Base-by-base conservation (phyloP, 2,113 vertebrate species). In the Enhydra lutris region DNA sequence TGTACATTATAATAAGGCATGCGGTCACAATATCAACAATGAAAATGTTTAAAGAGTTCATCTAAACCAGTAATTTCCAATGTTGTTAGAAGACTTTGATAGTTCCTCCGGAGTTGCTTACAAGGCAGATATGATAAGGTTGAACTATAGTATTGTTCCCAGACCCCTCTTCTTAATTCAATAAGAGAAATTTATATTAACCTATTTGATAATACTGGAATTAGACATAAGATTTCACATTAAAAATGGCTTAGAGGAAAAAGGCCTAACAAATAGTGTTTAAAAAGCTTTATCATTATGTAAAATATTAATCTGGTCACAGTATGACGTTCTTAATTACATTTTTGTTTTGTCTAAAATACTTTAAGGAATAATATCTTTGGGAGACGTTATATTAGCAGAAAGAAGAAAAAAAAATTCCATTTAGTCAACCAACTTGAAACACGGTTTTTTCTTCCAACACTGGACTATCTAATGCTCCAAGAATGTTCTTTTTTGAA, bases 311-410 rank as follows among this genome's bases (percentile, higher is more conserved):
- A 69, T 76, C n/a, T 92, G 69, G 52, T 39, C 36, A 80, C 21
- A 89, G 85, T 12, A 57, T 42, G 55, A 94, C 11, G 89, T 57
- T 82, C 21, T 67, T n/a, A 59, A 65, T 82, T 81, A 80, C 26
- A 59, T 18, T 96, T 94, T 73, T 93, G 18, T 74, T 80, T 73
- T 82, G 24, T 81, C 81, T 97, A 61, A 74, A 97, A 91, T 23
- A 89, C 7, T 71, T 31, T 65, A 50, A 67, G 24, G 9, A 85
- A 47, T 76, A 65, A 63, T 73, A 81, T 76, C 83, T 89, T 73
- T 45, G 50, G 8, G 63, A 81, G 65, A 52, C 34, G 11, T 52
- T 45, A 52, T 45, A 71, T 42, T 69, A 91, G 29, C 23, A 89
- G 50, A 83, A 76, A 63, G 42, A 69, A n/a, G 17, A 24, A 47